phyloP scores from a whole-genome alignment of 1,140 invertebrate genomes.

The Dreissena rostriformis region DNA sequence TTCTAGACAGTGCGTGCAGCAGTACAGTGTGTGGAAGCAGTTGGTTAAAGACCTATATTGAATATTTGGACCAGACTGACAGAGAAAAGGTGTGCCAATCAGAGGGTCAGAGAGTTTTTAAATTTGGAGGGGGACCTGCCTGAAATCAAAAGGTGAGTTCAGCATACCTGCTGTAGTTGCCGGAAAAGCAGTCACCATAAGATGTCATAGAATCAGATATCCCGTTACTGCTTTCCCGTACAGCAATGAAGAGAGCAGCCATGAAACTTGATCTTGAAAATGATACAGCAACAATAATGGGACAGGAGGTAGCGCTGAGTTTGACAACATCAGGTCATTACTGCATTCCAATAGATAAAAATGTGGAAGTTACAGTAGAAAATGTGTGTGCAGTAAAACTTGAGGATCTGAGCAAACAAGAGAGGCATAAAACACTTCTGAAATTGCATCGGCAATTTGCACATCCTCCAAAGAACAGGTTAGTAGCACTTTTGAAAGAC shows the following conservation, averaged over 20 bases:
- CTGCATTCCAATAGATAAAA: conserved; percentile 49
- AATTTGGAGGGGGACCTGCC: conserved; percentile 45
- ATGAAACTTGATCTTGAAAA: conserved; percentile 58
- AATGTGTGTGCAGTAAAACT: conserved; percentile 40
- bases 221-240: conserved; percentile 55
- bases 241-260: conserved; percentile 55
- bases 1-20: conserved; percentile 57
- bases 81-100: conserved; percentile 36
- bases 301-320: conserved; percentile 50
- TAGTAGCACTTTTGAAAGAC: conserved; percentile 52
- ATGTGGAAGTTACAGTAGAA: conserved; percentile 39
- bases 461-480: conserved; percentile 56
- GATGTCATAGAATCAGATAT: conserved; percentile 62
- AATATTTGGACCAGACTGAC: conserved; percentile 29
- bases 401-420: conserved; percentile 23
- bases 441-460: conserved; percentile 62
- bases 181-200: conserved; percentile 54
- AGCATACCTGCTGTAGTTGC: conserved; percentile 50
- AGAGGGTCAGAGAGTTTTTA: conserved; percentile 54
- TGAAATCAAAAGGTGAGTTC: conserved; percentile 39
- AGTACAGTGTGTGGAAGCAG: conserved; percentile 55
- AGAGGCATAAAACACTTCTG: conserved; percentile 36
- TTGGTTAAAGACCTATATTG: conserved; percentile 55
- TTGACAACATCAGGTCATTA: conserved; percentile 61
- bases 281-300: conserved; percentile 55